Evolutionary conservation across 2,797 vertebrate species (phyloP).

Genomic region (Parauchenoglanis ngamensis): DNA sequence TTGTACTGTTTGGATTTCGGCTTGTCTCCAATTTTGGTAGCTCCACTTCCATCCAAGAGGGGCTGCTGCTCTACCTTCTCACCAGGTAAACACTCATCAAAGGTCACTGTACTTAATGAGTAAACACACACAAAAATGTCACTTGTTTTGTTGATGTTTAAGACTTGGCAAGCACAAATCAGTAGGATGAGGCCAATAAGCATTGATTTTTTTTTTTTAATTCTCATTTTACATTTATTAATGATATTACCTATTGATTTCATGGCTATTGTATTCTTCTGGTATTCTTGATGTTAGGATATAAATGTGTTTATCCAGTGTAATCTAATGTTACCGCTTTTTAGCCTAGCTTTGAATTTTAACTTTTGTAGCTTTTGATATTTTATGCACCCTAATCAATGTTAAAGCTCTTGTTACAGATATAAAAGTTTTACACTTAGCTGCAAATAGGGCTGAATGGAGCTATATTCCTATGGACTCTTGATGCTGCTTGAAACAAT

Average conservation of each 20-base stretch:
- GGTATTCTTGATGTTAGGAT: background rate
- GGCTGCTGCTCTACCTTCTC: conserved; percentile 79
- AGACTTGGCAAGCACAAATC: background rate
- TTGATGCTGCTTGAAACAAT: background rate
- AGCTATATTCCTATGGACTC: background rate
- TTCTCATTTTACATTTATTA: background rate
- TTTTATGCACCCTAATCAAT: background rate
- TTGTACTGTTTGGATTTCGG: conserved; percentile 80
- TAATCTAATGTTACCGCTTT: background rate
- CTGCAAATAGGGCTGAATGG: background rate
- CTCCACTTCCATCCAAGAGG: conserved; percentile 70
- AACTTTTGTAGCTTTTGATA: background rate
- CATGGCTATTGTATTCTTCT: background rate
- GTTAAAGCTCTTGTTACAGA: background rate
- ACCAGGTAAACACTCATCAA: conserved; percentile 72
- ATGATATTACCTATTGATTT: background rate
- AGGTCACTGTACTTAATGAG: background rate
- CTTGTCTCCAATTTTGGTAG: conserved; percentile 67
- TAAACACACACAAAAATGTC: background rate
- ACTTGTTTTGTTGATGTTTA: background rate
- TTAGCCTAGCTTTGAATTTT: background rate
- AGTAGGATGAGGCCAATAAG: background rate
- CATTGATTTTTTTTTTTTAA: background rate
- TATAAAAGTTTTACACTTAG: background rate
- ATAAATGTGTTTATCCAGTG: background rate